These are phyloP conservation scores for Prionailurus bengalensis DNA, from an alignment of 2,113 vertebrate species.

Conservation along the genomic window DNA sequence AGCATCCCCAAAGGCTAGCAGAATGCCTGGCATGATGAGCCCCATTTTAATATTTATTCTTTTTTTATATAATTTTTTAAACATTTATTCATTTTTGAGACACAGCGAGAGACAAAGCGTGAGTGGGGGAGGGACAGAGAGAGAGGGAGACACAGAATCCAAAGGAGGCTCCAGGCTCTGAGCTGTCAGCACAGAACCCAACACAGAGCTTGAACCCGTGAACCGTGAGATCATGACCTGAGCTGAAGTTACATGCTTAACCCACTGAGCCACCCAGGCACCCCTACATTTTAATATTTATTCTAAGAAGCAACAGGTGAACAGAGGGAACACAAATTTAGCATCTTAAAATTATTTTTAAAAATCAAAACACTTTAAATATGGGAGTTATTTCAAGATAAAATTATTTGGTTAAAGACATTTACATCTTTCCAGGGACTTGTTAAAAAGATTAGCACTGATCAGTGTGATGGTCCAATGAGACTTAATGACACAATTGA, in stretches of 20 bases:
- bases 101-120: too few species aligned
- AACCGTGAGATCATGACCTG: too few species aligned
- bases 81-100: too few species aligned
- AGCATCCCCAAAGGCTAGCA: neutral
- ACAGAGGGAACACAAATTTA: neutral
- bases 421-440: neutral
- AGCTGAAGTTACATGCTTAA: too few species aligned
- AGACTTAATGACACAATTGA: neutral
- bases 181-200: too few species aligned
- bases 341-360: neutral
- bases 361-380: conserved; percentile 15
- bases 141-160: too few species aligned
- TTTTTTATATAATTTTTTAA: too few species aligned
- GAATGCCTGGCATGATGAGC: neutral
- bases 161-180: too few species aligned
- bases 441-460: neutral
- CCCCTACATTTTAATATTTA: neutral
- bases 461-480: neutral
- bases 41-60: neutral
- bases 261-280: too few species aligned
- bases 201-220: too few species aligned
- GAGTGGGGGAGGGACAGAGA: too few species aligned
- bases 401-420: conserved; percentile 6
- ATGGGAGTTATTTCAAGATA: neutral
- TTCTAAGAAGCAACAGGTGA: neutral